A percentile compares a stretch with the other conserved stretches of the same genome.
phyloP scores from a whole-genome alignment of 2,113 vertebrate genomes.

The Notothenia coriiceps region DNA sequence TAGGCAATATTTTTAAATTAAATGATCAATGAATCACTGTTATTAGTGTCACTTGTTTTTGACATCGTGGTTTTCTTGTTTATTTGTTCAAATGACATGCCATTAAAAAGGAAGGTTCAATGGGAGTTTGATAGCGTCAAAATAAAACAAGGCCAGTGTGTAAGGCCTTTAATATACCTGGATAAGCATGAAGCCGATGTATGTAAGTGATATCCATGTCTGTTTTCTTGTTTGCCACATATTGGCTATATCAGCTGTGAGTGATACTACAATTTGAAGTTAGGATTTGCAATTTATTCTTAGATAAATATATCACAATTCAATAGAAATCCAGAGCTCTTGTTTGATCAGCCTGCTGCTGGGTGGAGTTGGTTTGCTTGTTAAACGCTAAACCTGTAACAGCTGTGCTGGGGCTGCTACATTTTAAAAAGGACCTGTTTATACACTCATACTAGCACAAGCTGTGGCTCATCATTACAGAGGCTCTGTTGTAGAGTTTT shows the following conservation, averaged over 20 bases:
- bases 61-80: too few relatives aligned
- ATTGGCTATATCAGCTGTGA: not conserved
- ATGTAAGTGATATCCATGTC: not conserved
- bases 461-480: too few relatives aligned
- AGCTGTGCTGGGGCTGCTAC: constrained; percentile 6
- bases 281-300: not conserved
- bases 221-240: not conserved
- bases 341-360: constrained; percentile 5
- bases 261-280: not conserved
- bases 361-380: constrained; percentile 3
- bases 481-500: too few relatives aligned
- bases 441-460: not conserved
- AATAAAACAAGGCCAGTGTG: not conserved
- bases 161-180: not conserved
- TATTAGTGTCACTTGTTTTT: too few relatives aligned
- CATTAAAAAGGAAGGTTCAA: not conserved
- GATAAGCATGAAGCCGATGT: not conserved
- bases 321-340: not conserved
- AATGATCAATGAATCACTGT: too few relatives aligned
- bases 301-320: too few relatives aligned
- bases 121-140: too few relatives aligned
- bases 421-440: not conserved
- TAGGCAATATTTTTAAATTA: too few relatives aligned
- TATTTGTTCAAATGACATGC: too few relatives aligned
- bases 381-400: constrained; percentile 6